These are phyloP conservation scores for Rhinatrema bivittatum DNA, from an alignment of 2,797 vertebrate species.

Conservation along the genomic window DNA sequence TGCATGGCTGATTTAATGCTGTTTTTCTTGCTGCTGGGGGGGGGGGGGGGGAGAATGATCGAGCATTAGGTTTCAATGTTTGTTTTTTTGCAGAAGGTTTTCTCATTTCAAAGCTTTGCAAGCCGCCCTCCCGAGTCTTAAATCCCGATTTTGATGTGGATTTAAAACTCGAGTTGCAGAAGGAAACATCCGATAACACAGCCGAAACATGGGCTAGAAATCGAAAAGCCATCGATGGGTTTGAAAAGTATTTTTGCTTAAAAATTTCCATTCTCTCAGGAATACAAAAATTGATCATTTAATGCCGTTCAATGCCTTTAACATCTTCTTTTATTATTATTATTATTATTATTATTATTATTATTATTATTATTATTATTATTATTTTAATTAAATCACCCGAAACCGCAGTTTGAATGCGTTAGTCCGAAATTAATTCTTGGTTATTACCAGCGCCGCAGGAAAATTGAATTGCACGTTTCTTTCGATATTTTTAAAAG, in stretches of 20 bases:
- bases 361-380: too few relatives aligned
- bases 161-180: conserved; percentile 44
- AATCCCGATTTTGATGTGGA: conserved; percentile 53
- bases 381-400: too few relatives aligned
- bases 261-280: conserved; percentile 1
- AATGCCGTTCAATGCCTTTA: too few relatives aligned
- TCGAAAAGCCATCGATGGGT: conserved; percentile 5
- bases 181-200: conserved; percentile 21
- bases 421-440: too few relatives aligned
- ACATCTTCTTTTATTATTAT: too few relatives aligned
- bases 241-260: neutral
- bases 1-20: conserved; percentile 62
- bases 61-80: conserved; percentile 66
- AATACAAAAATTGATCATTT: neutral
- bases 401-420: too few relatives aligned
- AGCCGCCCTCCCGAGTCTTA: conserved; percentile 35
- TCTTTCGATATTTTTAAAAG: too few relatives aligned
- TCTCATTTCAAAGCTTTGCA: conserved; percentile 54
- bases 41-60: conserved; percentile 51
- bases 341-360: too few relatives aligned
- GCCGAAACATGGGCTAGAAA: conserved; percentile 21
- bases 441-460: too few relatives aligned
- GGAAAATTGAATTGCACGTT: too few relatives aligned
- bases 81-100: conserved; percentile 69
- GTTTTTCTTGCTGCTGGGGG: conserved; percentile 57